phyloP scores from a whole-genome alignment of 2,888 invertebrate genomes.

The Hydroisotoma schaefferi region DNA sequence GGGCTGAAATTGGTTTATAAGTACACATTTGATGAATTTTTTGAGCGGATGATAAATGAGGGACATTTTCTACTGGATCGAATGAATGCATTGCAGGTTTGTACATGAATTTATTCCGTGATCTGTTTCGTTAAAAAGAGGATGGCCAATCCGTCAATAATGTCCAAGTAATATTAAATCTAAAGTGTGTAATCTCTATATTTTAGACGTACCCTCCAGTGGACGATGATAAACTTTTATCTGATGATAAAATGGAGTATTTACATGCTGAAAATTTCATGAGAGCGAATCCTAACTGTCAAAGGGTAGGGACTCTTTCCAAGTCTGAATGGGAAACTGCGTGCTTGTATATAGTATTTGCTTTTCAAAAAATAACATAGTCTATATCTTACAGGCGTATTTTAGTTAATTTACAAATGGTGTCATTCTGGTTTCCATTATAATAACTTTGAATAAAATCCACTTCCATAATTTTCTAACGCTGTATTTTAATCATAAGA shows the following conservation, averaged over 20 bases:
- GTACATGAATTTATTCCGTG: neutral
- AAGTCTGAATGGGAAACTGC: conserved; percentile 89
- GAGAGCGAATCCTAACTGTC: conserved; percentile 53
- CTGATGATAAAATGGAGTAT: conserved; percentile 61
- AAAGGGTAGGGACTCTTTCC: conserved; percentile 75
- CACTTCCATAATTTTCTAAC: no score
- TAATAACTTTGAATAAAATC: no score
- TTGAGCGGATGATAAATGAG: conserved; percentile 49
- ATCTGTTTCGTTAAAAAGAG: no score
- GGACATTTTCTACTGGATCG: conserved; percentile 64
- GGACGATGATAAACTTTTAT: conserved; percentile 58
- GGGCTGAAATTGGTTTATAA: conserved; percentile 55
- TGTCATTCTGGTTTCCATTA: no score
- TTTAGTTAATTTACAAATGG: no score
- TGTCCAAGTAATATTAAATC: neutral
- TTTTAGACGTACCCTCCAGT: conserved; percentile 66
- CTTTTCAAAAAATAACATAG: conserved; percentile 34
- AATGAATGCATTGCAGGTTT: conserved; percentile 72
- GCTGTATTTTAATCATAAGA: no score
- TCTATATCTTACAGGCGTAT: no score
- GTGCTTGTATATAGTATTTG: conserved; percentile 41
- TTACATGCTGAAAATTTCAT: conserved; percentile 65
- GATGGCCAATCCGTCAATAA: no score
- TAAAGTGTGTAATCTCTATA: conserved; percentile 26
- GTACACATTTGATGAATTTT: conserved; percentile 72